These are phyloP conservation scores for Achatina immaculata DNA, from an alignment of 1,140 invertebrate species.

Conservation along the genomic window DNA sequence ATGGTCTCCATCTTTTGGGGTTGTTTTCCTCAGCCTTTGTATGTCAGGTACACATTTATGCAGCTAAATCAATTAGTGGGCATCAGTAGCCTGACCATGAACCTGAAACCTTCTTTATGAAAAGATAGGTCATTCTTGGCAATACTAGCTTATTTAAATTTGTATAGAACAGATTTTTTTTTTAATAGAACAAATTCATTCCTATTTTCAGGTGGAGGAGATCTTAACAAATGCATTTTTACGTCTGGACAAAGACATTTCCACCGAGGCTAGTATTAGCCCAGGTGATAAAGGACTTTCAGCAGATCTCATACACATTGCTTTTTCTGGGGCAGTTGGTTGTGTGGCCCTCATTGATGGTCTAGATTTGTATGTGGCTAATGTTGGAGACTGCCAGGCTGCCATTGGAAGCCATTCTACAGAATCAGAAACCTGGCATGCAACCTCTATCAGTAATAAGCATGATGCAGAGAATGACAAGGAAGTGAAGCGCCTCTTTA, in stretches of 20 bases:
- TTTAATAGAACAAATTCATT: too few species aligned
- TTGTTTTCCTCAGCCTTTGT: too few species aligned
- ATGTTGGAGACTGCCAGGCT: slow-evolving; percentile 90
- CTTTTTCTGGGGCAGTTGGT: slow-evolving; percentile 88
- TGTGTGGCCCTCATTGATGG: slow-evolving; percentile 87
- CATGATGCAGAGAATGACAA: slow-evolving; percentile 91
- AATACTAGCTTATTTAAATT: too few species aligned
- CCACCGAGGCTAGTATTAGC: slow-evolving; percentile 77
- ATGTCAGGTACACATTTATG: too few species aligned
- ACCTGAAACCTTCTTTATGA: too few species aligned
- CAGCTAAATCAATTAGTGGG: too few species aligned
- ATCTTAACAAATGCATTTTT: slow-evolving; percentile 85
- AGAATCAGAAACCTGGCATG: slow-evolving; percentile 73
- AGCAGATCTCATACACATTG: slow-evolving; percentile 73
- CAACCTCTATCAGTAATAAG: slow-evolving; percentile 81
- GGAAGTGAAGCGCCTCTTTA: slow-evolving; percentile 80
- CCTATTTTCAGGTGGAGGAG: slow-evolving; percentile 75
- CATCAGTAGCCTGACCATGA: too few species aligned
- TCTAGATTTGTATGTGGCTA: slow-evolving; percentile 88
- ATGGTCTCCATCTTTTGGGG: too few species aligned
- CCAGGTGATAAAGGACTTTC: slow-evolving; percentile 24
- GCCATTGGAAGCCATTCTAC: slow-evolving; percentile 83
- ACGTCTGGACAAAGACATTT: slow-evolving; percentile 84
- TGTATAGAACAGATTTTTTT: too few species aligned
- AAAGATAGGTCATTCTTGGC: too few species aligned